Evolutionary conservation across 2,797 vertebrate genomes (phyloP), one percentile per base, ranked within the genome.

Genomic region (Macrochelys suwanniensis): DNA sequence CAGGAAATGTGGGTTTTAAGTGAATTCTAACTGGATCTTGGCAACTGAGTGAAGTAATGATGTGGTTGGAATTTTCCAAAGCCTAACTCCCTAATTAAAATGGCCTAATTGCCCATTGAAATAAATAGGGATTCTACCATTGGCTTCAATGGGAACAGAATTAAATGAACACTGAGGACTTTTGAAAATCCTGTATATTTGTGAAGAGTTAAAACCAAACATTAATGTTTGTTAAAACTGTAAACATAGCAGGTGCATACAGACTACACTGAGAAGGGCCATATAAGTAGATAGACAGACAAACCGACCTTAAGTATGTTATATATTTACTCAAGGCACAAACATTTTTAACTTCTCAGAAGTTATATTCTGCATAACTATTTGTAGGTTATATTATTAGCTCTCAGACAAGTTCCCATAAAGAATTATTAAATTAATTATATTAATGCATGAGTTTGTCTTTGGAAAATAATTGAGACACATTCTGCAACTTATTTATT

Each of bases 391-490:
- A 56, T 37, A 16, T 76, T 81, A 61, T 71, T 83, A 82, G 3
- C 2, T 50, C 23, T 74, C 33, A 82, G 82, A 87, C 42, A 95
- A 71, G 6, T 31, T 89, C 10, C 25, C 9, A 54, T 59, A 26
- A 74, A 84, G 42, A 92, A 81, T 37, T 50, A 78, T 88, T 71
- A 7, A 82, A 91, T 51, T 79, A 71, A 85, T 88, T 68, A 54
- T 0, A 57, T 76, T 82, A 49, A 1, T 68, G n/a, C 8, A 51
- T 4, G 93, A 83, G 68, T 74, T 76, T 94, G 82, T 4, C 33
- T 95, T 59, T 93, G 45, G 92, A 95, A 89, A 94, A 86, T 82
- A 90, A 94, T 6, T 80, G 16, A 86, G 28, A 33, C 7, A 45
- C 8, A 1, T 81, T 91, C 93, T 15, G 12, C 10, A 92, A 77